These are phyloP conservation scores for Aphelenchoides fujianensis DNA, from an alignment of 1,140 invertebrate species.

Conservation along the genomic window DNA sequence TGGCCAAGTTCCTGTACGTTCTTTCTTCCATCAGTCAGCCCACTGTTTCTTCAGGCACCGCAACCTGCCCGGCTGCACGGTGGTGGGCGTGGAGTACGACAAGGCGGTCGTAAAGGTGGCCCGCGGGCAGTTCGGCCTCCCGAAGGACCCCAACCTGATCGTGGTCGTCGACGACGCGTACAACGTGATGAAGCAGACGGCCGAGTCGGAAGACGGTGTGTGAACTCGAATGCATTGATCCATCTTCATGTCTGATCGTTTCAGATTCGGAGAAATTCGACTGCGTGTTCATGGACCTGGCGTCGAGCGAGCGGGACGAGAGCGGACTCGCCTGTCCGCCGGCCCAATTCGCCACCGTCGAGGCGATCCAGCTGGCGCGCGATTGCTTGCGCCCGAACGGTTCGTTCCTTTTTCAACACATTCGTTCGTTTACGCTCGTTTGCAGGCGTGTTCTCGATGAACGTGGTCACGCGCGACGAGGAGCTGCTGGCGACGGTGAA, in stretches of 20 bases:
- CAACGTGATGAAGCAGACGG: constrained; percentile 39
- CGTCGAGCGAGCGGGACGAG: constrained; percentile 31
- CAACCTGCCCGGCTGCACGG: constrained; percentile 7
- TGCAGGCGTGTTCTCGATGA: constrained; percentile 47
- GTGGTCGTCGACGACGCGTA: constrained; percentile 46
- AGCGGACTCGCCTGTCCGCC: constrained; percentile 52
- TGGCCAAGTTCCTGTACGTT: constrained; percentile 38
- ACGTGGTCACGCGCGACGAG: constrained; percentile 51
- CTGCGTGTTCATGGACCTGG: constrained; percentile 49
- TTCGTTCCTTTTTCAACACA: constrained; percentile 1
- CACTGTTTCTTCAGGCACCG: constrained; percentile 36
- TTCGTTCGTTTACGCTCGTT: neutral
- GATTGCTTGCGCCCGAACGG: constrained; percentile 40
- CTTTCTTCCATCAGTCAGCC: constrained; percentile 13
- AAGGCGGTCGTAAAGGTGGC: constrained; percentile 45
- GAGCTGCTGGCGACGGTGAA: constrained; percentile 31
- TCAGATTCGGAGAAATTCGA: constrained; percentile 51
- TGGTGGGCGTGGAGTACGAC: constrained; percentile 51
- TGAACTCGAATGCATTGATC: neutral
- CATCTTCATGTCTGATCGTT: constrained; percentile 21
- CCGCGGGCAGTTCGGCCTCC: constrained; percentile 46
- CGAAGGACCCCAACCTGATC: constrained; percentile 27
- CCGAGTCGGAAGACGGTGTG: constrained; percentile 10
- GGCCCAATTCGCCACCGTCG: constrained; percentile 37
- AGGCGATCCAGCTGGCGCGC: constrained; percentile 33